Base-by-base conservation (phyloP, 53 echinoderm and acorn worm species). In the Temnopleurus reevesii region DNA sequence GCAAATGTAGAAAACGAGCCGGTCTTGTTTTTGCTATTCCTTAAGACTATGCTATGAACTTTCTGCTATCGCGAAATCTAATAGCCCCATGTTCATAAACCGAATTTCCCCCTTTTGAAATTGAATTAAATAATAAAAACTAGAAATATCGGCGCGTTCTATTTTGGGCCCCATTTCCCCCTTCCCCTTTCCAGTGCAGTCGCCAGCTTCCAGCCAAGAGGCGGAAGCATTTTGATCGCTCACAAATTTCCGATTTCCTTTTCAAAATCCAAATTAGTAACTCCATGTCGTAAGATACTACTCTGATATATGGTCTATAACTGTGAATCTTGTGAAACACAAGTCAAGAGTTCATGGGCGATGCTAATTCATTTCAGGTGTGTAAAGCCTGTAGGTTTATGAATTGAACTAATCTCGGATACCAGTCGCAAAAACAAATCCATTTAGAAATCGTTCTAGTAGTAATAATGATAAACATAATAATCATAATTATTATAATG, bases 251-350 rank as follows among this genome's bases (percentile, higher is more conserved):
- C 23, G 7, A 55, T 83, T 83, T 83, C 83, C 83, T 83, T 36
- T 83, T 83, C 83, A 55, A n/a, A 53, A 10, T 83, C 83, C 19
- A 83, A 83, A 83, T 83, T 83, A 83, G 83, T 53, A 83, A 83
- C 83, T 47, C 46, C 29, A 0, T 49, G 2, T 46, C 8, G 65
- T 2, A 47, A 41, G 41, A 36, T 27, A 79, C n/a, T 38, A 46
- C 46, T 79, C 79, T 25, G 10, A 18, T 27, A 24, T 44, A 12
- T n/a, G 79, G 9, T 26, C 2, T 43, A 38, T n/a, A 71, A 71
- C 6, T 19, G 6, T 12, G 21, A 21, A 41, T 23, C 41, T 19
- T 21, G 21, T 41, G 71, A 38, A 4, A n/a, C 5, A 10, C 26
- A 21, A 71, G 33, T 1, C 38, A 41, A 21, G 28, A 71, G 63